These are phyloP conservation scores for Drosophila paramelanica DNA, from an alignment of 2,888 invertebrate species.

Conservation along the genomic window DNA sequence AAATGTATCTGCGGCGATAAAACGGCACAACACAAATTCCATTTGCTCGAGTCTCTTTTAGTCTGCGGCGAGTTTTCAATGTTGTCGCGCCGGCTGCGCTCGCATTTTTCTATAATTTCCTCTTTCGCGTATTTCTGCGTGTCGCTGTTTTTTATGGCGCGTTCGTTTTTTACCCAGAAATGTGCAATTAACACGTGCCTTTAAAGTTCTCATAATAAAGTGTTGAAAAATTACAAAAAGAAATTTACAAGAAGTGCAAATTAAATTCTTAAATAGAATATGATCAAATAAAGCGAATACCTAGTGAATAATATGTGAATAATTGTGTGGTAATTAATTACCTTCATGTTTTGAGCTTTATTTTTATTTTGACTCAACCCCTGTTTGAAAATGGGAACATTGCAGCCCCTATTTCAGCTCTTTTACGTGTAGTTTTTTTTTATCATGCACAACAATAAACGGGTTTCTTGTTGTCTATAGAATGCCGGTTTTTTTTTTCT, in stretches of 20 bases:
- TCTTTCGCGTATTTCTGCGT: conserved; percentile 32
- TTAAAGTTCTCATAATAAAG: conserved; percentile 19
- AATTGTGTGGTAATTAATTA: conserved; percentile 11
- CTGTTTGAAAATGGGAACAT: background rate
- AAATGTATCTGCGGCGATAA: conserved; percentile 75
- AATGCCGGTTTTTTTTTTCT: conserved; percentile 60
- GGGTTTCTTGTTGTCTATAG: conserved; percentile 52
- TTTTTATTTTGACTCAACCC: conserved; percentile 8
- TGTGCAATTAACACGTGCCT: conserved; percentile 41
- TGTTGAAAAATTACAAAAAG: conserved; percentile 7
- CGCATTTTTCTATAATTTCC: conserved; percentile 18
- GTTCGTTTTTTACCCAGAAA: conserved; percentile 34
- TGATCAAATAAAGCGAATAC: conserved; percentile 6
- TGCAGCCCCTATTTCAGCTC: conserved; percentile 49
- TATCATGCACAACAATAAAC: conserved; percentile 42
- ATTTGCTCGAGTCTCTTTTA: conserved; percentile 59
- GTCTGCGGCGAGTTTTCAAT: conserved; percentile 75
- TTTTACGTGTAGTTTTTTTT: background rate
- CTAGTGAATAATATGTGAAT: background rate
- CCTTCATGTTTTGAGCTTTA: background rate
- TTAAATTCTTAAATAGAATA: conserved; percentile 9
- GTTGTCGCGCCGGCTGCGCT: conserved; percentile 56
- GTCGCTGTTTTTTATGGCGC: conserved; percentile 47
- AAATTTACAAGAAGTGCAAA: background rate
- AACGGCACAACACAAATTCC: conserved; percentile 59